Base-by-base conservation (phyloP, 1,140 invertebrate genomes). In the Psilanteris sp. region DNA sequence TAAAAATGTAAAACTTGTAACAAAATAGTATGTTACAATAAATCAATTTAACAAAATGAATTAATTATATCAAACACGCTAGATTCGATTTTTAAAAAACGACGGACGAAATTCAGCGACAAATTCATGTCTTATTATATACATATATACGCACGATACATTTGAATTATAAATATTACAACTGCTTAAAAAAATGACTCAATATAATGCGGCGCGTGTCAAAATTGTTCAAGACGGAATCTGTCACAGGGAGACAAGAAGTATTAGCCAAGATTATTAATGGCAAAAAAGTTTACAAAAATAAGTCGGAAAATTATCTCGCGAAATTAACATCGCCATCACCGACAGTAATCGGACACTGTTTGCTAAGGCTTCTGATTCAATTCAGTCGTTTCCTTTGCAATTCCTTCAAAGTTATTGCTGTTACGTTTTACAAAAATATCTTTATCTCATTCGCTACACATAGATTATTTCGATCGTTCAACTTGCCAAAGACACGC, bases 401-500 rank as follows among this genome's bases (percentile, higher is more conserved):
- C 52, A 57, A 67, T 74, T 50, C 37, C 71, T 67, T 50, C 24
- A 50, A 31, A 34, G 27, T 74, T 82, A 81, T 82, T 80, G 78
- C 64, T 79, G 66, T 48, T 77, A 61, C 55, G 41, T 61, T 81
- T 80, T 84, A 84, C 26, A 85, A 83, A 84, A 85, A 85, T 85
- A 85, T 79, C 59, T 67, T 26, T 67, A 75, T 62, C 34, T 15
- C 71, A 48, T 29, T 62, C 46, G 32, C 71, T 61, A 46, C 16
- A 6, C 20, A 7, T 73, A 43, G 16, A 10, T 44, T 11, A 46
- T 15, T 36, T 34, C 37, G 27, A 22, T 46, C 32, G 52, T 44
- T 66, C n/a, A 31, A 34, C 26, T 44, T 10, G 48, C 20, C 22
- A 9, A 48, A 16, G 44, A 41, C 41, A 48, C 36, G 37, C 55